Conservation (phyloP, 2,888 invertebrate species). For the Hyposoter didymator region DNA sequence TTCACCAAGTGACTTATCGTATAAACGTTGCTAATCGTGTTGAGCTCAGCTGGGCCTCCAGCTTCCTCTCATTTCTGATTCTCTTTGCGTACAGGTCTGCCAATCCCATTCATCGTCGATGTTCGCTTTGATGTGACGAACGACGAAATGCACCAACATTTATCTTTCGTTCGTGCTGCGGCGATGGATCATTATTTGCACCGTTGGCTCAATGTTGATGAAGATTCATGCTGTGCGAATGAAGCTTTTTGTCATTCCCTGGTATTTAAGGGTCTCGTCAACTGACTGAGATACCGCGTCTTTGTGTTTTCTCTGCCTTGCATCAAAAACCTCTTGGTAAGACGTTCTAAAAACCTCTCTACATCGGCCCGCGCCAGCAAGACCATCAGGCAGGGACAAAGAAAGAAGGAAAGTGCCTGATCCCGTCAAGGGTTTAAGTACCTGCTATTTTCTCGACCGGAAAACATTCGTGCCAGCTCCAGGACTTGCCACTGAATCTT, state of each 20-base stretch:
- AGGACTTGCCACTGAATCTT: constrained; percentile 28
- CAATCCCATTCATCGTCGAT: background rate
- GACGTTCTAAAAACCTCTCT: background rate
- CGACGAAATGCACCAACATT: background rate
- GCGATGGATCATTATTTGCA: background rate
- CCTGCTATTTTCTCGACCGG: constrained; percentile 19
- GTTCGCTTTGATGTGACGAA: background rate
- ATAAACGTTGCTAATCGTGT: background rate
- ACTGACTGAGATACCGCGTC: background rate
- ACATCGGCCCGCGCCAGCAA: too few relatives aligned
- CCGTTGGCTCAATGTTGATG: background rate
- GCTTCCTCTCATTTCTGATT: background rate
- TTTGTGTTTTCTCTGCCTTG: background rate
- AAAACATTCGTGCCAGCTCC: constrained; percentile 50
- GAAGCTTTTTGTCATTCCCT: background rate
- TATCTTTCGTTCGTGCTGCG: background rate
- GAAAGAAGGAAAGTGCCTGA: background rate
- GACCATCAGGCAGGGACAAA: background rate
- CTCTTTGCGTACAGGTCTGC: background rate
- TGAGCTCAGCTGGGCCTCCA: background rate
- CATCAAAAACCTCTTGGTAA: background rate
- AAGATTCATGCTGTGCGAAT: background rate
- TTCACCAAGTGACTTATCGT: background rate
- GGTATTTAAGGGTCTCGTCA: background rate
- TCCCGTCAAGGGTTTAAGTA: constrained; percentile 36